Conservation (phyloP, 2,797 vertebrate genomes). For the Oreortyx pictus region DNA sequence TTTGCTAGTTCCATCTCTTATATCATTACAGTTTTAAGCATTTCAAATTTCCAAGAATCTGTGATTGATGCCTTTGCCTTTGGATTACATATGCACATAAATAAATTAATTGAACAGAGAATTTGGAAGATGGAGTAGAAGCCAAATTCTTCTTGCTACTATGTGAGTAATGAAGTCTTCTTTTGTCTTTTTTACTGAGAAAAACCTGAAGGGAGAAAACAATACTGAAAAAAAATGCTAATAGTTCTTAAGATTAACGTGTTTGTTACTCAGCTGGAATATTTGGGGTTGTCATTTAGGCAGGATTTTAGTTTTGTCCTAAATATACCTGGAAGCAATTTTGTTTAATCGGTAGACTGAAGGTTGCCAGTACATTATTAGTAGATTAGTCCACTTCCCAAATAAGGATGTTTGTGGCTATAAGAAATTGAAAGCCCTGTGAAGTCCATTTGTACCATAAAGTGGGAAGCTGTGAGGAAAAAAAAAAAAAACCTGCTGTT, state of each 20-base stretch:
- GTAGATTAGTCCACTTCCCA: background rate
- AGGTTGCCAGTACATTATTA: background rate
- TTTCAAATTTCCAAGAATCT: background rate
- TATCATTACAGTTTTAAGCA: background rate
- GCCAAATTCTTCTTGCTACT: background rate
- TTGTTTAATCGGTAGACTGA: background rate
- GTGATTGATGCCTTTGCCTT: background rate
- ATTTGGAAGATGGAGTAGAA: background rate
- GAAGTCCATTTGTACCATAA: constrained; percentile 1
- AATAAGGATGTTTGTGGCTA: background rate
- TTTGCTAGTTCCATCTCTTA: background rate
- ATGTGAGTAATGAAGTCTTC: background rate
- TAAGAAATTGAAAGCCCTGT: background rate
- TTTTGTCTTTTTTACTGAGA: background rate
- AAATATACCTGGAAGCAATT: constrained; percentile 24
- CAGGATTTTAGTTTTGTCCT: background rate
- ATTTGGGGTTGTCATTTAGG: background rate
- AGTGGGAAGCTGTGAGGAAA: background rate
- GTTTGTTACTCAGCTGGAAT: background rate
- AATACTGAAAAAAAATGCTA: background rate
- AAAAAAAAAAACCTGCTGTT: background rate
- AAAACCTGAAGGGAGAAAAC: constrained; percentile 29
- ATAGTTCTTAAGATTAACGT: background rate
- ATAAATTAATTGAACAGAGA: constrained; percentile 8
- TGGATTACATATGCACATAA: constrained; percentile 11